These are phyloP conservation scores for Lordiphosa mommai DNA, from an alignment of 1,140 invertebrate genomes.

Conservation along the genomic window DNA sequence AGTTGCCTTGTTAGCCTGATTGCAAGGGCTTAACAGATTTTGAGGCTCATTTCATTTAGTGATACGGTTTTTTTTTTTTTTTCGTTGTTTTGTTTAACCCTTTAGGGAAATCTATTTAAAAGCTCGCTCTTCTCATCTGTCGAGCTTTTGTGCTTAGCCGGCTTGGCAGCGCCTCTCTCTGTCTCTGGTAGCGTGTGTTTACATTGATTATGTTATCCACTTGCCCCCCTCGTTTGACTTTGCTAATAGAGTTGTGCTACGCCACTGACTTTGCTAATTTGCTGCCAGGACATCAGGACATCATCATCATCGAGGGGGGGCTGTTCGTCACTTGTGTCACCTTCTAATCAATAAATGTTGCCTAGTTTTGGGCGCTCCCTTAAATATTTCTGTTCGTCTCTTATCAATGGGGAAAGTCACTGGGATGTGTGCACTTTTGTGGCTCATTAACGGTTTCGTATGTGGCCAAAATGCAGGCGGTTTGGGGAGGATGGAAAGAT, in stretches of 20 bases:
- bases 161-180: background rate
- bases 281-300: slow-evolving; percentile 58
- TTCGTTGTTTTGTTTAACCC: slow-evolving; percentile 43
- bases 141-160: background rate
- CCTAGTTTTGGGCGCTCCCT: background rate
- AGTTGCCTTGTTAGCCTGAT: slow-evolving; percentile 6
- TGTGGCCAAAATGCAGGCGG: slow-evolving; percentile 61
- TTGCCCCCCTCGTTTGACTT: slow-evolving; percentile 44
- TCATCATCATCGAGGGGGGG: slow-evolving; percentile 7
- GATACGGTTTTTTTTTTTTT: slow-evolving; percentile 18
- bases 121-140: slow-evolving; percentile 16
- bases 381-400: background rate
- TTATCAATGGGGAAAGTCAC: too few relatives aligned
- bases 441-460: slow-evolving; percentile 70
- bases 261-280: slow-evolving; percentile 34
- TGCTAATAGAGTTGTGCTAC: slow-evolving; percentile 66
- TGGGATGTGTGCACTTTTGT: slow-evolving; percentile 69
- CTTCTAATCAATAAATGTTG: slow-evolving; percentile 58
- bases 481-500: too few relatives aligned
- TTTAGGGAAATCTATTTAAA: slow-evolving; percentile 41
- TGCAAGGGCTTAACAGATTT: slow-evolving; percentile 61
- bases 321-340: slow-evolving; percentile 18
- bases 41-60: slow-evolving; percentile 60
- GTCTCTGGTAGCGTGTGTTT: slow-evolving; percentile 37
- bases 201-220: slow-evolving; percentile 74